A percentile compares a stretch with the other conserved stretches of the same genome.
These are phyloP conservation scores for Ellobium chinense DNA, from an alignment of 2,888 invertebrate genomes.

Conservation along the genomic window DNA sequence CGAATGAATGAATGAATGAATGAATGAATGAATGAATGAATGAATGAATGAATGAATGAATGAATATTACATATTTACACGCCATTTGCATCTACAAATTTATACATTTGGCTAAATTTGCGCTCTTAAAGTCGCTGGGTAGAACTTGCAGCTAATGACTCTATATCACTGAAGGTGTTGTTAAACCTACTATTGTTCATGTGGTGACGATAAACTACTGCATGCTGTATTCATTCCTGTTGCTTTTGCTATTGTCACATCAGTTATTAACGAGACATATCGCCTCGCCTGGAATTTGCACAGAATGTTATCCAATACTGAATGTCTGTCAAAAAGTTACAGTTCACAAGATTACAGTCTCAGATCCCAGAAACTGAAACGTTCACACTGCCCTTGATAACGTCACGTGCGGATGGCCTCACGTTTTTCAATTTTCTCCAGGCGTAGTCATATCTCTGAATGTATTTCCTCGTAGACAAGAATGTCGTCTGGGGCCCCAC, in stretches of 20 bases:
- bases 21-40: constrained; percentile 2
- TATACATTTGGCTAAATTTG: too few species aligned
- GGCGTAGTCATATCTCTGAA: constrained; percentile 38
- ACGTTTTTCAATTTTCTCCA: constrained; percentile 6
- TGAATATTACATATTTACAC: not conserved
- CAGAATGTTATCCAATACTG: not conserved
- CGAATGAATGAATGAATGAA: not conserved
- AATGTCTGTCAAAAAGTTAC: not conserved
- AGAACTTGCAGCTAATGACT: too few species aligned
- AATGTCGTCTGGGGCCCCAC: not conserved
- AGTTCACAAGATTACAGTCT: not conserved
- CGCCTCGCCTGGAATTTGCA: not conserved
- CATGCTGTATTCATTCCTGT: too few species aligned
- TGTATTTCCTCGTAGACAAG: not conserved
- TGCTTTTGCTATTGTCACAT: too few species aligned
- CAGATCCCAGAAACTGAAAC: not conserved
- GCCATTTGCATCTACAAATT: not conserved
- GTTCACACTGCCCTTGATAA: not conserved
- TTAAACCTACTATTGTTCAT: too few species aligned
- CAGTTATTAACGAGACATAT: not conserved
- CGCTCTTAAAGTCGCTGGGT: too few species aligned
- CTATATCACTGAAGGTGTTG: too few species aligned
- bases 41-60: not conserved
- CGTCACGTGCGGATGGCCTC: constrained; percentile 1
- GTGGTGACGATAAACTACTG: too few species aligned